Evolutionary conservation across 2,888 invertebrate genomes (phyloP), one percentile per base, ranked within the genome.

Genomic region (Apodemia zela): DNA sequence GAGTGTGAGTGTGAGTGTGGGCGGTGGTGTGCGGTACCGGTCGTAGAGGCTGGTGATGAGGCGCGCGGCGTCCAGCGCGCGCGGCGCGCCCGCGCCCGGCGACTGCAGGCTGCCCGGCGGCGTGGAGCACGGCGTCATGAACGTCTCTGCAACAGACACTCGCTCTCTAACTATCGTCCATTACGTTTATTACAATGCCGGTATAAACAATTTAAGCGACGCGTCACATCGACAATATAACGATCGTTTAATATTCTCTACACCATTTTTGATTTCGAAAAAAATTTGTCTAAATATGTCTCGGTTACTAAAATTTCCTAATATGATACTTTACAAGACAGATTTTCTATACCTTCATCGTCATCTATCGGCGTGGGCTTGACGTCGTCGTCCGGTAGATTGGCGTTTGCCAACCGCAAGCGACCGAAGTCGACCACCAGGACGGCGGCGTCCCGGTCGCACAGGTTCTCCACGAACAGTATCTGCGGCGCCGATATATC

Each of bases 401-500:
- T 69, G 42, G 79, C 86, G 75, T 92, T 90, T 66, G 81, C 80
- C 59, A 92, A 82, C 71, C 95, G 95, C 69, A 99, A 93, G 68
- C 97, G 94, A 15, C 99, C 99, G 80, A 99, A 96, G 92, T 98
- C 98, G 63, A 98, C 94, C 59, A 98, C 95, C 61, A 98, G 94
- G 73, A 97, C 95, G 11, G 95, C 93, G 0, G 95, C 95, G 78
- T 95, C 96, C 63, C 94, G 93, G 73, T 96, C 95, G 60, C 93
- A 93, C 80, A 96, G 95, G 76, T 95, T 94, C 79, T 98, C 97
- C 51, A 97, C 97, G 69, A 98, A 93, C 73, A 98, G 94, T 69
- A 99, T 97, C 82, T 98, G 97, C 0, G 98, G 98, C 2, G 98
- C 98, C 5, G 97, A 97, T 69, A 99, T 96, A 83, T 98, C 97